A percentile compares a stretch with the other conserved stretches of the same genome.
phyloP scores from a whole-genome alignment of 1,140 invertebrate genomes.

The Pseudomyrmex sp. region DNA sequence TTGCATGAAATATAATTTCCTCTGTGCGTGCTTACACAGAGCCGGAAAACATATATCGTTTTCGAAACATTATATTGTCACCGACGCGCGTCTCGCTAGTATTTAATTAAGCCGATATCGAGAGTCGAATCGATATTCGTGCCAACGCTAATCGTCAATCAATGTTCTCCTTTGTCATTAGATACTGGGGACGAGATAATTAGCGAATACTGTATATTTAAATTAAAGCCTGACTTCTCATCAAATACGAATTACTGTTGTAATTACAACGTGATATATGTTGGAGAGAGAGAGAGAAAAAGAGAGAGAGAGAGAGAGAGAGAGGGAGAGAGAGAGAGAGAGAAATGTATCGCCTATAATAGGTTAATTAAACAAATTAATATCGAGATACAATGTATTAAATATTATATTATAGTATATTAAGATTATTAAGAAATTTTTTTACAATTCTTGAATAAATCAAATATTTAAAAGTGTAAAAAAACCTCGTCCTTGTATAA shows the following conservation, averaged over 20 bases:
- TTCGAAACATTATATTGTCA: not conserved
- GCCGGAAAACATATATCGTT: not conserved
- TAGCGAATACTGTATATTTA: conserved; percentile 16
- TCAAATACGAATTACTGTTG: not conserved
- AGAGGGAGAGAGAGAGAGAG: no score
- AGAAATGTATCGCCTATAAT: not conserved
- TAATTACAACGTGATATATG: not conserved
- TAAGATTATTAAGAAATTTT: no score
- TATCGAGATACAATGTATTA: not conserved
- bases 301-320: no score
- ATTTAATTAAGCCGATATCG: conserved; percentile 49
- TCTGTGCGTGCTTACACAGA: not conserved
- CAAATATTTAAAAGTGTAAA: not conserved
- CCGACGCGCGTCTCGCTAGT: not conserved
- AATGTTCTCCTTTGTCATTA: conserved; percentile 17
- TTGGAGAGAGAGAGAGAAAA: not conserved
- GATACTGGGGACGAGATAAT: conserved; percentile 31
- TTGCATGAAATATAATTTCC: not conserved
- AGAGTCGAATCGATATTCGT: not conserved
- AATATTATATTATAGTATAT: no score
- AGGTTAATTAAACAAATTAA: not conserved
- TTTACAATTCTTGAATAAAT: not conserved
- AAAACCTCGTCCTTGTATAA: no score
- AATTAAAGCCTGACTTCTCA: not conserved
- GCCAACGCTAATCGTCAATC: conserved; percentile 32